Base-by-base conservation (phyloP, 2,113 vertebrate genomes). In the Osmerus eperlanus region DNA sequence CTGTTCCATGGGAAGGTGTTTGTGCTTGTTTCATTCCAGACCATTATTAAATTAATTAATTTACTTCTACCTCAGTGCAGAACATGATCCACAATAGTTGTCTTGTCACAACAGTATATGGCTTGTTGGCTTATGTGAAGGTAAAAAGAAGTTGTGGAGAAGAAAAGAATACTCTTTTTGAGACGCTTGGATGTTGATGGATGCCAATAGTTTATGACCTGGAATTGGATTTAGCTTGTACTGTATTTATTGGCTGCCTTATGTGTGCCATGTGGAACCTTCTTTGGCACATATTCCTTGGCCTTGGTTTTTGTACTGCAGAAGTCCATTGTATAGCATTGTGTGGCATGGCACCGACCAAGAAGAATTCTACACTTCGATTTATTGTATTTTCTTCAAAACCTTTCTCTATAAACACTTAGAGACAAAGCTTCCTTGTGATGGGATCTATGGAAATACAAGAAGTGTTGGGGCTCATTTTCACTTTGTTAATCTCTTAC, bases 401-500 rank as follows among this genome's bases (percentile, higher is more conserved):
- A 12, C 41, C 7, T 47, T 6, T 47, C 41, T 47, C 41, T 47
- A 47, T 2, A 9, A 47, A 47, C 41, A 47, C 41, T 47, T 47
- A 7, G 9, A 47, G 9, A 47, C 41, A 47, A 47, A 47, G 9
- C 41, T 47, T 9, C 41, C 41, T 47, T 7, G 9, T 47, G 41
- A 47, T 47, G 41, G 41, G 12, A 47, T 47, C 2, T 47, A 47
- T 47, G 41, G 9, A 47, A 11, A 47, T 47, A 2, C 7, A 47
- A 47, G 41, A 47, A 47, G 41, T 47, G 41, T 12, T 47, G 41
- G 41, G 74, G 63, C 66, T 80, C 53, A 81, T 81, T 71, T 68
- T 78, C 75, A 41, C 79, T 52, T 68, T 52, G 64, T 41, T 58
- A 74, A 76, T 75, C 80, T 41, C 58, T 75, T 72, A 78, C 74